Percentiles rank a stretch among this genome's conserved stretches.
Evolutionary conservation across 1,140 invertebrate genomes (phyloP).

Genomic region (Dinothrombium tinctorium): DNA sequence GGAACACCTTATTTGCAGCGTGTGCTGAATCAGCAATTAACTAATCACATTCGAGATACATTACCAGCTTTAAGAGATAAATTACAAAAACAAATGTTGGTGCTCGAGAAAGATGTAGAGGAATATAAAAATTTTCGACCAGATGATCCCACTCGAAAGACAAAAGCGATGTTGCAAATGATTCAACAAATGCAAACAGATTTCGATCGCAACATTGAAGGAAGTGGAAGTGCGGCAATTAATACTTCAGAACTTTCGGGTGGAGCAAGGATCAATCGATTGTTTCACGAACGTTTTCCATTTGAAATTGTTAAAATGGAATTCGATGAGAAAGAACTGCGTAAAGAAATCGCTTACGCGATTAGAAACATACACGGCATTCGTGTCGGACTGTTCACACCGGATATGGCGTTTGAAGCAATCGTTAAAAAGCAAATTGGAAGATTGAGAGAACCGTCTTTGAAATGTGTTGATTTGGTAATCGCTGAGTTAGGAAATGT

Average conservation of each 20-base stretch:
- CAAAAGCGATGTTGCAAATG: conserved; percentile 84
- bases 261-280: conserved; percentile 93
- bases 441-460: conserved; percentile 76
- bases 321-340: conserved; percentile 67
- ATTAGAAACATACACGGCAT: conserved; percentile 95
- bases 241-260: conserved; percentile 95
- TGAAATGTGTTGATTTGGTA: conserved; percentile 87
- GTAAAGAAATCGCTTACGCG: conserved; percentile 90
- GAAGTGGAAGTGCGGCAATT: conserved; percentile 79
- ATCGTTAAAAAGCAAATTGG: conserved; percentile 92
- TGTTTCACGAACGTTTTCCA: conserved; percentile 96
- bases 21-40: conserved; percentile 74
- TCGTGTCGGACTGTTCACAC: conserved; percentile 83
- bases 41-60: conserved; percentile 97
- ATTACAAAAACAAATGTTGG: conserved; percentile 84
- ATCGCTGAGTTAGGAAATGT: conserved; percentile 84
- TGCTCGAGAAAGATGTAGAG: conserved; percentile 87
- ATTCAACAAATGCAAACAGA: conserved; percentile 97
- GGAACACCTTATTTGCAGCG: conserved; percentile 92
- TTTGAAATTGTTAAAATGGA: conserved; percentile 74
- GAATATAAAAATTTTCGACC: conserved; percentile 97
- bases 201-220: conserved; percentile 93
- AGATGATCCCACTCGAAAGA: conserved; percentile 89
- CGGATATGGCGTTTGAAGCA: conserved; percentile 66
- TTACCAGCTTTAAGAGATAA: conserved; percentile 91